These are phyloP conservation scores for Pionites leucogaster DNA, from an alignment of 2,113 vertebrate species.

Conservation along the genomic window DNA sequence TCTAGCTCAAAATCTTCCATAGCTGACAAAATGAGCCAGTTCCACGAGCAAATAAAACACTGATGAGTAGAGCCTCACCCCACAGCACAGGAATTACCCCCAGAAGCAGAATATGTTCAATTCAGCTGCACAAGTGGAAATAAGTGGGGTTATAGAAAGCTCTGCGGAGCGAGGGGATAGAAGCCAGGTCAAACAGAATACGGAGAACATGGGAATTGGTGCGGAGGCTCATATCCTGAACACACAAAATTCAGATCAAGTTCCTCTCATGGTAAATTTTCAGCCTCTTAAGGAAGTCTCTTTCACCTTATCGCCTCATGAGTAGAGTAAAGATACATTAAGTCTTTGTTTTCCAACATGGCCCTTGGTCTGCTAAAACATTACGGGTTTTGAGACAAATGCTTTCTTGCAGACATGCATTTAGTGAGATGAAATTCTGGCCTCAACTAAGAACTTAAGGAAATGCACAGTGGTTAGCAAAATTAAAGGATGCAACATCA, in stretches of 20 bases:
- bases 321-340: not conserved
- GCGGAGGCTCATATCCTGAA: not conserved
- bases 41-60: not conserved
- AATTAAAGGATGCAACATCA: not conserved
- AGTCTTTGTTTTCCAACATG: not conserved
- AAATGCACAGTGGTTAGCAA: not conserved
- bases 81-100: not conserved
- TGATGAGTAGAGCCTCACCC: not conserved
- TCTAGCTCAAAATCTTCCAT: not conserved
- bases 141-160: not conserved
- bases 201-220: not conserved
- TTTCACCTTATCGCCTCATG: not conserved
- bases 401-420: not conserved
- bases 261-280: not conserved
- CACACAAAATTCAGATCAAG: not conserved
- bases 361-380: not conserved
- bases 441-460: not conserved
- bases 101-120: accelerated
- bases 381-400: not conserved
- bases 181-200: not conserved
- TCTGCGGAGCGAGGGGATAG: not conserved
- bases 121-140: not conserved
- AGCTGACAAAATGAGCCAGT: not conserved
- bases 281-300: not conserved
- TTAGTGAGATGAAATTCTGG: not conserved